These are phyloP conservation scores for Polypterus bichir DNA, from an alignment of 2,113 vertebrate genomes.

Conservation along the genomic window DNA sequence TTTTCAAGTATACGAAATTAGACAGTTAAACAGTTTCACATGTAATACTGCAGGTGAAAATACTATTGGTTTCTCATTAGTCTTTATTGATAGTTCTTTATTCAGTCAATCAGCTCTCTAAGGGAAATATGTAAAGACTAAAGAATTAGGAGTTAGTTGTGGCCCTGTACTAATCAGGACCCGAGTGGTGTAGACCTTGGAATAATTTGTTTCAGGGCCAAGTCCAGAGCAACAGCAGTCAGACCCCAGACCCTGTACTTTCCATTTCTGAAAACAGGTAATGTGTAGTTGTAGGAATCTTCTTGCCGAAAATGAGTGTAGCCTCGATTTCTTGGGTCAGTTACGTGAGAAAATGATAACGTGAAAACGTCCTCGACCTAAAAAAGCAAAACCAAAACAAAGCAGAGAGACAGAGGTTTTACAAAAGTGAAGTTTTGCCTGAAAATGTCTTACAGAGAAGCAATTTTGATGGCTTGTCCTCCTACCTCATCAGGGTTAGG, in stretches of 20 bases:
- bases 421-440: no score
- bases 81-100: no score
- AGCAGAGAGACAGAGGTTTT: neutral
- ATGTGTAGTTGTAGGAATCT: constrained; percentile 56
- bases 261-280: constrained; percentile 68
- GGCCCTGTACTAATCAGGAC: no score
- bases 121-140: no score
- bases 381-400: neutral
- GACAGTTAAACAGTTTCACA: no score
- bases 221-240: constrained; percentile 63
- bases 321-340: constrained; percentile 54
- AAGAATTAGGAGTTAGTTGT: no score
- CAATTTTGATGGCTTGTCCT: no score
- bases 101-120: no score
- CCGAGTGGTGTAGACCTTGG: constrained; percentile 2
- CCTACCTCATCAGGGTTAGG: constrained; percentile 75
- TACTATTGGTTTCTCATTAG: no score
- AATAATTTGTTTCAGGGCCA: constrained; percentile 52
- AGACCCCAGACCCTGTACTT: constrained; percentile 81
- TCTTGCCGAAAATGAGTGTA: constrained; percentile 71
- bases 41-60: no score
- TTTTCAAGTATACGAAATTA: no score
- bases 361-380: constrained; percentile 82
- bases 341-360: constrained; percentile 63
- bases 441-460: no score